Evolutionary conservation across 1,140 invertebrate species (phyloP).

Genomic region (Aphaenogaster rudis): DNA sequence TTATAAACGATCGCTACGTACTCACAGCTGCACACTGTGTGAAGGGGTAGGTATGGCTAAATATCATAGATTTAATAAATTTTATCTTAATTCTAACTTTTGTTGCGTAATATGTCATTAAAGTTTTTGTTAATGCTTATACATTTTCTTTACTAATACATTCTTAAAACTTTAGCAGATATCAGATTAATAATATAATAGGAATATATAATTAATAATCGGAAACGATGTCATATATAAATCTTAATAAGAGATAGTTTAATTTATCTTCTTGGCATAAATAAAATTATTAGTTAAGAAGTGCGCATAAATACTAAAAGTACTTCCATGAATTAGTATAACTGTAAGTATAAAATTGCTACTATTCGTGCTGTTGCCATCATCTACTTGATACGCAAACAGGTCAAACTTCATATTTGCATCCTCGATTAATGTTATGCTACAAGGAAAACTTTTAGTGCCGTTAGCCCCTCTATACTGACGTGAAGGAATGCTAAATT

Average conservation of each 20-base stretch:
- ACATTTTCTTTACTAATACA: not conserved
- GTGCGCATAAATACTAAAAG: not conserved
- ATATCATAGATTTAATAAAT: not conserved
- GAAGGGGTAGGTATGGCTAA: slow-evolving; percentile 89
- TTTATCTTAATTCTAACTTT: not conserved
- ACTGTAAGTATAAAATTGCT: slow-evolving; percentile 56
- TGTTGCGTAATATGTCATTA: not conserved
- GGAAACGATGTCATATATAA: not conserved
- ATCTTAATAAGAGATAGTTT: not conserved
- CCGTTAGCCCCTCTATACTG: slow-evolving; percentile 28
- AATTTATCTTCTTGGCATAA: not conserved
- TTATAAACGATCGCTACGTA: slow-evolving; percentile 94
- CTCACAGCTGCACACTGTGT: slow-evolving; percentile 94
- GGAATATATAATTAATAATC: not conserved
- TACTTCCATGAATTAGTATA: slow-evolving; percentile 24
- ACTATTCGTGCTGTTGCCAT: slow-evolving; percentile 23
- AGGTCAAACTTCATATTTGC: slow-evolving; percentile 58
- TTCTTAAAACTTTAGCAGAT: not conserved
- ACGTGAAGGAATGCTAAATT: not conserved
- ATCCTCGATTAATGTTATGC: slow-evolving; percentile 37
- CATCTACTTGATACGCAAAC: slow-evolving; percentile 43
- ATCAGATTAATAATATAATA: not conserved
- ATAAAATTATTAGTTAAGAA: not conserved
- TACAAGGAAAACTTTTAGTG: slow-evolving; percentile 35
- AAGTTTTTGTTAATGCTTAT: not conserved